These are phyloP conservation scores for Eupithecia exiguata DNA, from an alignment of 2,888 invertebrate genomes.

Conservation along the genomic window DNA sequence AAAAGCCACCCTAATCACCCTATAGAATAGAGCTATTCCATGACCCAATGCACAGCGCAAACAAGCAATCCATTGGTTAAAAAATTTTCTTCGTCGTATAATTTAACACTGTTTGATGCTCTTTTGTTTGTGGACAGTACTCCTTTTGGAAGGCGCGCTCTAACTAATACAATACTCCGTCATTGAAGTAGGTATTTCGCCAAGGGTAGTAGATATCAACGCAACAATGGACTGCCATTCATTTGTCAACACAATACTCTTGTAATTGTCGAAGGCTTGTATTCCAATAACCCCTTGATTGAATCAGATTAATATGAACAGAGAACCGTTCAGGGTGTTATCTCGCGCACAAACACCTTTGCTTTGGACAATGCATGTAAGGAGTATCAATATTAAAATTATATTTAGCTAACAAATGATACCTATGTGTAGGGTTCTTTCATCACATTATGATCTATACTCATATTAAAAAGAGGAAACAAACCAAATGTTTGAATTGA, in stretches of 20 bases:
- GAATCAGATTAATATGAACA: conserved; percentile 2
- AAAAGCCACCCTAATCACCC: too few relatives aligned
- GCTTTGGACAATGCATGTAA: background rate
- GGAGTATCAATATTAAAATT: background rate
- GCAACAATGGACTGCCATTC: background rate
- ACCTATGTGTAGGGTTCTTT: background rate
- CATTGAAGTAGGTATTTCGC: conserved; percentile 11
- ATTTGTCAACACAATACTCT: conserved; percentile 17
- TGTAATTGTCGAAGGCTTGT: conserved; percentile 17
- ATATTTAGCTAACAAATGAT: background rate
- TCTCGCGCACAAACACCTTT: background rate
- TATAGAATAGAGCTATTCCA: too few relatives aligned
- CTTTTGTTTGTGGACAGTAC: background rate
- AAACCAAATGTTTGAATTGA: too few relatives aligned
- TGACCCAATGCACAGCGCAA: background rate
- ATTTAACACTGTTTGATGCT: background rate
- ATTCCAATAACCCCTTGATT: conserved; percentile 5
- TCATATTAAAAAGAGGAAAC: too few relatives aligned
- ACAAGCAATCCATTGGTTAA: background rate
- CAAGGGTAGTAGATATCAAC: conserved; percentile 23
- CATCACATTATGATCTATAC: background rate
- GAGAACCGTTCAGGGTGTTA: background rate
- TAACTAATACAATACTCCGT: background rate
- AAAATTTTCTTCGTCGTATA: background rate
- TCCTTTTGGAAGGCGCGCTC: background rate